Conservation (phyloP, 2,797 vertebrate species). For the Lophotriccus pileatus region DNA sequence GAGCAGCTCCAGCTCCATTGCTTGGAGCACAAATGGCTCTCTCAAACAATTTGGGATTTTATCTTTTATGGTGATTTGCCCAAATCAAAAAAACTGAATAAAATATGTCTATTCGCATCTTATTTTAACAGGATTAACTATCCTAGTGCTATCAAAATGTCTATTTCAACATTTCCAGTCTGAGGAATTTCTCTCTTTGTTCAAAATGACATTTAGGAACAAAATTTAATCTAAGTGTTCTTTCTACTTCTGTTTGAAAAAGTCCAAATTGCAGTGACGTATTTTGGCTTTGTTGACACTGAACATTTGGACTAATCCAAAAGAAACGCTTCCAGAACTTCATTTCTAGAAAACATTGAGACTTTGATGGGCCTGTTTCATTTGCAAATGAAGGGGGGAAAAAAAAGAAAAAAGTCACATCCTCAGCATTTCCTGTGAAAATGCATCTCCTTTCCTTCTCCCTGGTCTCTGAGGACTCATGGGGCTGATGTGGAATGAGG, state of each 20-base stretch:
- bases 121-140: slow-evolving; percentile 46
- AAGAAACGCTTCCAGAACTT: slow-evolving; percentile 21
- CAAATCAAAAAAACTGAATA: neutral
- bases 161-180: slow-evolving; percentile 32
- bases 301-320: slow-evolving; percentile 34
- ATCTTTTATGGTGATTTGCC: neutral
- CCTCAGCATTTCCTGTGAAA: neutral
- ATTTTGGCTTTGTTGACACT: slow-evolving; percentile 37
- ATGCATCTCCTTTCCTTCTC: neutral
- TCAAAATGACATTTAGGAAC: slow-evolving; percentile 46
- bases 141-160: slow-evolving; percentile 30
- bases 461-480: fast-evolving
- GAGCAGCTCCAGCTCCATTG: neutral
- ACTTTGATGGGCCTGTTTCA: neutral
- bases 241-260: slow-evolving; percentile 32
- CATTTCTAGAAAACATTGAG: neutral
- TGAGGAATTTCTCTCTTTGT: slow-evolving; percentile 48
- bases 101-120: neutral
- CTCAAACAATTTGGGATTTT: neutral
- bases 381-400: neutral
- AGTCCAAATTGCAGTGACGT: slow-evolving; percentile 28
- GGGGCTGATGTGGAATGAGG: neutral
- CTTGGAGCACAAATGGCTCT: neutral
- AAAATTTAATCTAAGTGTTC: slow-evolving; percentile 40
- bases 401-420: neutral